Evolutionary conservation across 2,113 vertebrate species (phyloP), one percentile per base, ranked within the genome.

Genomic region (Anhinga anhinga): DNA sequence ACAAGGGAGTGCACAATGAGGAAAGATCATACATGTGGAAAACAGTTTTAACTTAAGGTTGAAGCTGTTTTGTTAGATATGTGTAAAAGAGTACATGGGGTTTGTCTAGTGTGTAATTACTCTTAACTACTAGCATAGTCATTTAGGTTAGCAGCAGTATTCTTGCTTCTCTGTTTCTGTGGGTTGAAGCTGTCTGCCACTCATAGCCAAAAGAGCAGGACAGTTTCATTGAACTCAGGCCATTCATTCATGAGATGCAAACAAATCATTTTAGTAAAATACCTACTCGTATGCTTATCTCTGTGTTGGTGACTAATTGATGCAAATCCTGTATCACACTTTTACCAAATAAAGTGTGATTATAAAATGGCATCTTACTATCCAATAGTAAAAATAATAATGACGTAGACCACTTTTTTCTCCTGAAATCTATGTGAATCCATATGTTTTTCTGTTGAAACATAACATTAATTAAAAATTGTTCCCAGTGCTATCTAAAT

Each of bases 31-130:
- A 15, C 1, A 13, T 26, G 3, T 30, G 40, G 49, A 50, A 91
- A 78, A 36, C 10, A 80, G 5, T 61, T 80, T 59, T 58, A 34
- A 4, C 9, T 77, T 69, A 15, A 55, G 7, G 6, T 9, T 65
- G 21, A 76, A 82, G 3, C 2, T 44, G 9, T 32, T 83, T 56
- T 72, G 15, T 67, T 58, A 71, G 67, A 49, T n/a, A 32, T 30
- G 2, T 45, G 4, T 42, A 61, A 73, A 78, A 74, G 15, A 81
- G 5, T 7, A 44, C 1, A 7, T 2, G 9, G 5, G 1, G 21
- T 69, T 87, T 90, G 2, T 0, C 6, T 20, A 38, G 9, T 38
- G 13, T 70, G 19, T 36, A 52, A 53, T 62, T 49, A 47, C 13
- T 9, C 3, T 47, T 47, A 45, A 32, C 7, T n/a, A 16, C 6